Evolutionary conservation across 2,888 invertebrate genomes (phyloP).

Genomic region (Aphrophora alni): DNA sequence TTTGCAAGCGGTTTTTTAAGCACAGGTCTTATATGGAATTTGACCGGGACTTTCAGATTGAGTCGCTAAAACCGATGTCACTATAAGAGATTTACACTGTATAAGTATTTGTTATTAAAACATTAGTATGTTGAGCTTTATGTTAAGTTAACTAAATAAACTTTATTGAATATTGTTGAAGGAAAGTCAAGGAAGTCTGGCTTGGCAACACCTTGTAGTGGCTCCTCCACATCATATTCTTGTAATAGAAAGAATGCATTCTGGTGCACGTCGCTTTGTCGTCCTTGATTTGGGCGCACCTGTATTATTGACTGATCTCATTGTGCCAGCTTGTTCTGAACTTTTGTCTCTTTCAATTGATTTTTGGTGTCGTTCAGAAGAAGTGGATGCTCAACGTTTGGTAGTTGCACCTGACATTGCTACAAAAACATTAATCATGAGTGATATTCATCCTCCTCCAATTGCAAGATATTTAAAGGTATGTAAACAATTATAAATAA

Average conservation of each 20-base stretch:
- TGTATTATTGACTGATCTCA: constrained; percentile 83
- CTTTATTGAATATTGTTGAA: not conserved
- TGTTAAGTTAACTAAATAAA: too few relatives aligned
- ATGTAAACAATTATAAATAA: constrained; percentile 42
- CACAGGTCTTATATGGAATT: too few relatives aligned
- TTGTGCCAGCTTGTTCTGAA: constrained; percentile 81
- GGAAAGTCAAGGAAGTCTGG: constrained; percentile 17
- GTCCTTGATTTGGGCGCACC: constrained; percentile 91
- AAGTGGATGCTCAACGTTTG: constrained; percentile 82
- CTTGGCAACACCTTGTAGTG: constrained; percentile 78
- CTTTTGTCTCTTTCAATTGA: constrained; percentile 87
- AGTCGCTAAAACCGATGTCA: too few relatives aligned
- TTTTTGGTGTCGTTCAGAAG: constrained; percentile 88
- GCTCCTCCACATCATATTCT: constrained; percentile 82
- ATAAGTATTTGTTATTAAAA: too few relatives aligned
- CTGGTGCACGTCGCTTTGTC: constrained; percentile 90
- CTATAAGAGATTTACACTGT: too few relatives aligned
- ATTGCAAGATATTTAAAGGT: constrained; percentile 90
- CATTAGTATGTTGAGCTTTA: too few relatives aligned
- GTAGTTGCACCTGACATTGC: constrained; percentile 88
- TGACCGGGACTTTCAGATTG: too few relatives aligned
- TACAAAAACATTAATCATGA: constrained; percentile 82
- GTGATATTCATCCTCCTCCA: constrained; percentile 89
- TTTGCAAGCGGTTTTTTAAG: too few relatives aligned
- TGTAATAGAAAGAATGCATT: constrained; percentile 92